Evolutionary conservation across 2,113 vertebrate species (phyloP).

Genomic region (Larimichthys polyactis): DNA sequence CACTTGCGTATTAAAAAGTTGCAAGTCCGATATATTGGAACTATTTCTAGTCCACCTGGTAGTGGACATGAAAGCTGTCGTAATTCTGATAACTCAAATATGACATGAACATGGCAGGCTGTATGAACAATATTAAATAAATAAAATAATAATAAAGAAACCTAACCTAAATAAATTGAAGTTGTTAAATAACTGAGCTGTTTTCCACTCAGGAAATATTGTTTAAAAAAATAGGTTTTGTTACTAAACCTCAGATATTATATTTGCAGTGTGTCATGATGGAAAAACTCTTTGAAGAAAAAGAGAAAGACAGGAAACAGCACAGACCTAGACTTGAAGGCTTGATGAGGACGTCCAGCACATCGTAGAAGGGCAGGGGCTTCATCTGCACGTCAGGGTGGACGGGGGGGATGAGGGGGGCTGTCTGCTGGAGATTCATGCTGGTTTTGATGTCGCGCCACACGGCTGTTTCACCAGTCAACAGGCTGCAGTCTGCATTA

Average conservation of each 20-base stretch:
- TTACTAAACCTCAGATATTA: not conserved
- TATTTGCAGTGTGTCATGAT: not conserved
- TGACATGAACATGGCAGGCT: not conserved
- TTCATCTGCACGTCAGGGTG: conserved; percentile 97
- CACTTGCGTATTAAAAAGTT: too few relatives aligned
- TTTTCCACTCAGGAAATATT: not conserved
- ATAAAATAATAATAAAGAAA: too few relatives aligned
- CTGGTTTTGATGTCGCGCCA: conserved; percentile 84
- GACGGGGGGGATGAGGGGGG: conserved; percentile 90
- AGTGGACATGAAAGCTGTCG: not conserved
- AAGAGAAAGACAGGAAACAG: not conserved
- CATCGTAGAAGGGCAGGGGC: conserved; percentile 94
- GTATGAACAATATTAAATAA: too few relatives aligned
- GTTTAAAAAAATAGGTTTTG: not conserved
- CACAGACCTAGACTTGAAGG: conserved; percentile 95
- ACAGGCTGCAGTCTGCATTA: conserved; percentile 79
- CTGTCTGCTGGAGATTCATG: conserved; percentile 94
- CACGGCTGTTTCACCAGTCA: conserved; percentile 78
- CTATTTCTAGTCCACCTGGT: not conserved
- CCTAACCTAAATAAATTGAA: too few relatives aligned
- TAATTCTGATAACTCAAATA: not conserved
- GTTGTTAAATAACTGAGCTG: too few relatives aligned
- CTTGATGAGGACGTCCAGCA: conserved; percentile 96
- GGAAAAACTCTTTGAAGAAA: not conserved
- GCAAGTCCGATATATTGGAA: not conserved